phyloP scores from a whole-genome alignment of 2,888 invertebrate species.

The Trichogramma evanescens region DNA sequence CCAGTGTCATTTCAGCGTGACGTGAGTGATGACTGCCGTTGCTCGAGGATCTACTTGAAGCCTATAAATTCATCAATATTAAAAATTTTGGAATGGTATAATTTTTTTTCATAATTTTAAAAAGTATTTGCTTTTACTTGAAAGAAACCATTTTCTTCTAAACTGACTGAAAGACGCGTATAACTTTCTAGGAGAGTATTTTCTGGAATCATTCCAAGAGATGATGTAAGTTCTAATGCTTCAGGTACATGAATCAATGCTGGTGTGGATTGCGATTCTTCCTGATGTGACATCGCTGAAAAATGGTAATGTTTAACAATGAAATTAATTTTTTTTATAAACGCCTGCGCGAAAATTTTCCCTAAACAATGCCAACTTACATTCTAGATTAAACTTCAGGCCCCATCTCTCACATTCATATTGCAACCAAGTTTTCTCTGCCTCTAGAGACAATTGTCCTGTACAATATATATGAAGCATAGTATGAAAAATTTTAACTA shows the following conservation, averaged over 20 bases:
- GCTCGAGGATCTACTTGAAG: conserved; percentile 63
- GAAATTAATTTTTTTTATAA: background rate
- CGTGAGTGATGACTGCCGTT: conserved; percentile 62
- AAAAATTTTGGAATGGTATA: background rate
- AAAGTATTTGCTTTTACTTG: conserved; percentile 48
- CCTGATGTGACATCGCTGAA: conserved; percentile 70
- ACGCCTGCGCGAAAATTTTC: conserved; percentile 12
- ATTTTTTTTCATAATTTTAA: background rate
- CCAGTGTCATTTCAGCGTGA: conserved; percentile 69
- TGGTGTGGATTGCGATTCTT: conserved; percentile 85
- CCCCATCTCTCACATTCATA: conserved; percentile 87
- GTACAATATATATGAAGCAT: conserved; percentile 26
- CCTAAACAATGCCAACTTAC: conserved; percentile 48
- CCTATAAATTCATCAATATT: conserved; percentile 23
- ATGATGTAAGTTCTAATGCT: conserved; percentile 53
- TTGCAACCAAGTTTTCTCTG: conserved; percentile 84
- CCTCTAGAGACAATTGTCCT: conserved; percentile 82
- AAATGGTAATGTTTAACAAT: conserved; percentile 10
- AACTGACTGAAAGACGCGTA: conserved; percentile 77
- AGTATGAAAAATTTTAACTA: too few relatives aligned
- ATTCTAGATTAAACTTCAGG: conserved; percentile 72
- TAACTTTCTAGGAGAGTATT: conserved; percentile 80
- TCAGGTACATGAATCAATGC: conserved; percentile 68
- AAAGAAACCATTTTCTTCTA: conserved; percentile 75
- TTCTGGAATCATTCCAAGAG: conserved; percentile 77